Percentiles rank a stretch among this genome's conserved stretches.
phyloP scores from a whole-genome alignment of 2,113 vertebrate genomes.

The Penelope pileata region DNA sequence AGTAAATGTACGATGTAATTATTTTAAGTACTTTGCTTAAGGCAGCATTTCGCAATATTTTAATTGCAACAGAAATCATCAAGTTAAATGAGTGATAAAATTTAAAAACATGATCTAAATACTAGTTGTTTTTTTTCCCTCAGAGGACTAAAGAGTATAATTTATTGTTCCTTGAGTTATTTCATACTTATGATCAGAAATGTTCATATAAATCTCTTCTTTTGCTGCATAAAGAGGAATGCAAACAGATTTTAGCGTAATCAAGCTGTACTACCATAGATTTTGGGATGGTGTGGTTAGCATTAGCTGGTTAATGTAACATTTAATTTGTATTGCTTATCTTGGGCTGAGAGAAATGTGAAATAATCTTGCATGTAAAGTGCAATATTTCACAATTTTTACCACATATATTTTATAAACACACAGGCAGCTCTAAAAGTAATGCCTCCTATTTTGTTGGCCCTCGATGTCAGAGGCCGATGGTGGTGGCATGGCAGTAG shows the following conservation, averaged over 20 bases:
- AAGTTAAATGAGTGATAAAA: not conserved
- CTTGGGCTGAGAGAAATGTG: not conserved
- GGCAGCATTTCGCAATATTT: not conserved
- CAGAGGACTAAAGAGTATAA: not conserved
- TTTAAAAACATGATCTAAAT: not conserved
- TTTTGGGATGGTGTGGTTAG: not conserved
- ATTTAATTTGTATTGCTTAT: not conserved
- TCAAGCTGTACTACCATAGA: not conserved
- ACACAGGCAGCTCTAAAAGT: too few species aligned
- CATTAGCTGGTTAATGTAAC: not conserved
- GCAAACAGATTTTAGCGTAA: not conserved
- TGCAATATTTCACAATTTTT: not conserved
- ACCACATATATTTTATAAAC: not conserved
- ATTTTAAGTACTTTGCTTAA: not conserved
- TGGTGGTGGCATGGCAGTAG: too few species aligned
- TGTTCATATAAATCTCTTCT: not conserved
- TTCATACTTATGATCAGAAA: not conserved
- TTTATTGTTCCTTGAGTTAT: not conserved
- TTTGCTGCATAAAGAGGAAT: not conserved
- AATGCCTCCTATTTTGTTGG: too few species aligned
- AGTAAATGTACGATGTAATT: not conserved
- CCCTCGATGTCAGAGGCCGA: too few species aligned
- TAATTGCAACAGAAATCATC: accelerated
- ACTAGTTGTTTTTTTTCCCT: not conserved
- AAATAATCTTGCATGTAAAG: not conserved